These are phyloP conservation scores for Eilema sororculum DNA, from an alignment of 2,888 invertebrate genomes.

Conservation along the genomic window DNA sequence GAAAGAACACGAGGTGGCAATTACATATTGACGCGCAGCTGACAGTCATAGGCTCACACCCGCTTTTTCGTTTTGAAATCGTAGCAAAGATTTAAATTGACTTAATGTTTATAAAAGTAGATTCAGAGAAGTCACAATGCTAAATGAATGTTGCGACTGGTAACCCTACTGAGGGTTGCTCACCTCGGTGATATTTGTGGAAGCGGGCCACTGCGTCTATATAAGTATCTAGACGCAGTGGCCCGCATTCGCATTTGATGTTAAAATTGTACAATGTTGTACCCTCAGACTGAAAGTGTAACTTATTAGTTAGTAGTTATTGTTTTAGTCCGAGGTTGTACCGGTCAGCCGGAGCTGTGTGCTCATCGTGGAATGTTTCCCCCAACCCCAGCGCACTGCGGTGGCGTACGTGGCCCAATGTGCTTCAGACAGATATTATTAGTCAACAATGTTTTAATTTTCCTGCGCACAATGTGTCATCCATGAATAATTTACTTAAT, in stretches of 20 bases:
- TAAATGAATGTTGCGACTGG: background rate
- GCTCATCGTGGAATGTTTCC: background rate
- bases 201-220: slow-evolving; percentile 24
- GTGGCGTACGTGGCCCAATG: slow-evolving; percentile 14
- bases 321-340: too few relatives aligned
- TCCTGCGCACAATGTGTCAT: background rate
- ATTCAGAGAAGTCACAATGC: background rate
- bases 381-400: background rate
- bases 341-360: background rate
- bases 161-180: slow-evolving; percentile 4
- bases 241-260: background rate
- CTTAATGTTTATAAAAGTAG: background rate
- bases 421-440: background rate
- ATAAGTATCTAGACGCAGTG: too few relatives aligned
- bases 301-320: too few relatives aligned
- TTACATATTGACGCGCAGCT: background rate
- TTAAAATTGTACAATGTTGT: background rate
- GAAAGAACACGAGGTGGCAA: background rate
- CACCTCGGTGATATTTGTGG: slow-evolving; percentile 29
- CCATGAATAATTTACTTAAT: background rate
- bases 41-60: background rate
- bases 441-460: slow-evolving; percentile 5
- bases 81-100: background rate
- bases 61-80: background rate
- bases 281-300: too few relatives aligned